Conservation (phyloP, 2,113 vertebrate genomes). For the Cygnus buccinator region DNA sequence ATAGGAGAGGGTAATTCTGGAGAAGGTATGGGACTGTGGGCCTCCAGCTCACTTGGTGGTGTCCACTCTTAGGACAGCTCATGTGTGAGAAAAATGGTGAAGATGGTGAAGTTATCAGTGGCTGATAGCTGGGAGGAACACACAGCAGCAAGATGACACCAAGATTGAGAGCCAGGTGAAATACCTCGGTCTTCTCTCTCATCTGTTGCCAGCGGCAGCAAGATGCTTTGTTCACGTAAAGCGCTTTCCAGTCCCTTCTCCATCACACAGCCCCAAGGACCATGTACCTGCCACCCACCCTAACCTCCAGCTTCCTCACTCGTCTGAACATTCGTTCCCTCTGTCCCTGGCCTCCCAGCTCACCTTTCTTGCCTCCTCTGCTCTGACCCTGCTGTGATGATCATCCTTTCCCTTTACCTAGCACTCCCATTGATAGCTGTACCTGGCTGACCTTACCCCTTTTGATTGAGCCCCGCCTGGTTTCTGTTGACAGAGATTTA, state of each 20-base stretch:
- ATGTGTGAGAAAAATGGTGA: not conserved
- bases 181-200: not conserved
- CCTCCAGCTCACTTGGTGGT: not conserved
- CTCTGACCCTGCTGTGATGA: fast-evolving
- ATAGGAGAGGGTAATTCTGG: not conserved
- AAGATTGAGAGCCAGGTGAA: not conserved
- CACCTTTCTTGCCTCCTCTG: not conserved
- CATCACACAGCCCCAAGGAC: no score
- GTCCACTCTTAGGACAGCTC: not conserved
- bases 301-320: not conserved
- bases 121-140: not conserved
- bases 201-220: not conserved
- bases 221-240: no score
- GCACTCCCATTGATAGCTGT: fast-evolving
- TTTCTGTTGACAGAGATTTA: not conserved
- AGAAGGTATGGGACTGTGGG: not conserved
- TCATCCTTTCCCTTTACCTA: fast-evolving
- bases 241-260: not conserved
- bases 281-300: not conserved
- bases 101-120: not conserved
- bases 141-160: not conserved
- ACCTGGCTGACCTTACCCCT: not conserved
- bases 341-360: not conserved
- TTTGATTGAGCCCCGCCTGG: not conserved
- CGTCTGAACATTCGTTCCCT: not conserved